These are phyloP conservation scores for Chaenodraco wilsoni DNA, from an alignment of 2,797 vertebrate species.

Conservation along the genomic window DNA sequence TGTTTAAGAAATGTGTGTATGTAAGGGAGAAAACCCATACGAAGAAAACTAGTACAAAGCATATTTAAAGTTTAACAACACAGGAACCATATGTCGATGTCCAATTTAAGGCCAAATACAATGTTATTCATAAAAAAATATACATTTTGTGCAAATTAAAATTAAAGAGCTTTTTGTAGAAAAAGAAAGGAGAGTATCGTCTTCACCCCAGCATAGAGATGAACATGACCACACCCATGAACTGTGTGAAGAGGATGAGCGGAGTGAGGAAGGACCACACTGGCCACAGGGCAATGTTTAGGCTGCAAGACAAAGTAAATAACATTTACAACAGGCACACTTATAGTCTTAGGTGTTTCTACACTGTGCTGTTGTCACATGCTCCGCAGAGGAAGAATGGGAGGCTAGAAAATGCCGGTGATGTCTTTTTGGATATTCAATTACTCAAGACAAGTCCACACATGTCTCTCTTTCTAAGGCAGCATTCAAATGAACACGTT, in stretches of 20 bases:
- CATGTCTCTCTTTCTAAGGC: neutral
- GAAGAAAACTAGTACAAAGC: neutral
- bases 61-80: neutral
- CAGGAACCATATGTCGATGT: neutral
- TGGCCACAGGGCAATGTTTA: slow-evolving; percentile 93
- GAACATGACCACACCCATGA: slow-evolving; percentile 97
- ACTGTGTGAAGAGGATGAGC: slow-evolving; percentile 93
- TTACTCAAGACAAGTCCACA: neutral
- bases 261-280: slow-evolving; percentile 96
- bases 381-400: neutral
- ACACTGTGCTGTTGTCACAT: neutral
- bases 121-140: neutral
- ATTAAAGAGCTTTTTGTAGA: neutral
- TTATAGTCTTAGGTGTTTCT: neutral
- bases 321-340: neutral
- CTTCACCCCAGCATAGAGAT: slow-evolving; percentile 91
- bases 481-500: neutral
- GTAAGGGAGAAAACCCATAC: neutral
- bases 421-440: neutral
- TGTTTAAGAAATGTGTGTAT: neutral
- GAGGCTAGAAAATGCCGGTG: neutral
- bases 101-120: slow-evolving; percentile 2
- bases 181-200: neutral
- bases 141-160: neutral
- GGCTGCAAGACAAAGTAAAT: slow-evolving; percentile 78